phyloP scores from a whole-genome alignment of 2,797 vertebrate genomes.

The Podargus strigoides region DNA sequence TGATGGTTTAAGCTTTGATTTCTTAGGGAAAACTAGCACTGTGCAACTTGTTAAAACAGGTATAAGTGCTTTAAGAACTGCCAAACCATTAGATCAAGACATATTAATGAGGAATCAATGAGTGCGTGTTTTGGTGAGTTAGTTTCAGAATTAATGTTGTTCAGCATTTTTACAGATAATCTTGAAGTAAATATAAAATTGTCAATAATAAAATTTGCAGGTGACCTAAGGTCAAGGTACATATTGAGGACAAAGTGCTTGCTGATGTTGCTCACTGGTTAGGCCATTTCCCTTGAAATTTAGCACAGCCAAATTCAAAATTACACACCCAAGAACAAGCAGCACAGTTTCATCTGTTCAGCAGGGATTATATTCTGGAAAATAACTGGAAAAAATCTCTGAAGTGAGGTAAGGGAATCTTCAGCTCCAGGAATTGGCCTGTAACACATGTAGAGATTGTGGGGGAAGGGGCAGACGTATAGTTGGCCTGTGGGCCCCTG shows the following conservation, averaged over 20 bases:
- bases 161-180: neutral
- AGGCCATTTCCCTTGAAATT: neutral
- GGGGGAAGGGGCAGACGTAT: no score
- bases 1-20: neutral
- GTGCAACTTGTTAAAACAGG: neutral
- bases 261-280: neutral
- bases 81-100: neutral
- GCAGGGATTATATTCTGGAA: neutral
- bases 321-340: neutral
- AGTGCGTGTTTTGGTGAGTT: neutral
- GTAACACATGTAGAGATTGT: neutral
- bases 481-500: neutral
- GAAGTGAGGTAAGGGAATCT: neutral
- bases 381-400: neutral
- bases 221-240: neutral
- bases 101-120: neutral
- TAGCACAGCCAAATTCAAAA: neutral
- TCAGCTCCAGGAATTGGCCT: neutral
- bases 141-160: neutral
- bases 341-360: neutral
- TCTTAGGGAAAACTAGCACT: neutral
- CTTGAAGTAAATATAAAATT: neutral
- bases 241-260: neutral
- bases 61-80: neutral
- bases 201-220: neutral